These are phyloP conservation scores for Cephus pygmeus DNA, from an alignment of 2,888 invertebrate species.

Conservation along the genomic window DNA sequence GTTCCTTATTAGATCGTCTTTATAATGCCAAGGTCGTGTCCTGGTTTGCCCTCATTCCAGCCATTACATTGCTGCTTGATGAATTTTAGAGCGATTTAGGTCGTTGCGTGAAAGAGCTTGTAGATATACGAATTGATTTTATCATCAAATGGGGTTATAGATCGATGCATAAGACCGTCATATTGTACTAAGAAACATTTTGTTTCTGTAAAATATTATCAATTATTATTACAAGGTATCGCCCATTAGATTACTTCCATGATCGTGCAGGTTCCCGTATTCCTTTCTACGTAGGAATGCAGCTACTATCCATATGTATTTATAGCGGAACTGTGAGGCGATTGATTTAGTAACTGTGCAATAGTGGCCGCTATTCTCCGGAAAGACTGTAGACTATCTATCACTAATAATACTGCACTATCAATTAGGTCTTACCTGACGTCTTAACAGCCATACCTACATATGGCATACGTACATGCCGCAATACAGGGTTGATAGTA, in stretches of 20 bases:
- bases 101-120: conserved; percentile 13
- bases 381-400: neutral
- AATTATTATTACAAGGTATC: neutral
- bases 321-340: neutral
- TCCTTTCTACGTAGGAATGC: neutral
- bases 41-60: conserved; percentile 27
- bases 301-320: neutral
- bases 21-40: conserved; percentile 41
- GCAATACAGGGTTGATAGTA: neutral
- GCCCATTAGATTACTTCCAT: neutral
- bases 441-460: neutral
- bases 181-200: neutral
- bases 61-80: neutral
- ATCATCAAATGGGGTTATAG: neutral
- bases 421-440: neutral
- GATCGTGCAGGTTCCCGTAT: neutral
- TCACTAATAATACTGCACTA: neutral
- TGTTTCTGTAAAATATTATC: neutral
- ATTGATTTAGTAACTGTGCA: neutral
- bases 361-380: neutral
- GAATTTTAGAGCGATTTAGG: conserved; percentile 3
- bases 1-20: conserved; percentile 29
- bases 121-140: conserved; percentile 15
- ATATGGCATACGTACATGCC: neutral
- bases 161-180: neutral